Conservation (phyloP, 2,113 vertebrate species). For the Cephalopterus ornatus region DNA sequence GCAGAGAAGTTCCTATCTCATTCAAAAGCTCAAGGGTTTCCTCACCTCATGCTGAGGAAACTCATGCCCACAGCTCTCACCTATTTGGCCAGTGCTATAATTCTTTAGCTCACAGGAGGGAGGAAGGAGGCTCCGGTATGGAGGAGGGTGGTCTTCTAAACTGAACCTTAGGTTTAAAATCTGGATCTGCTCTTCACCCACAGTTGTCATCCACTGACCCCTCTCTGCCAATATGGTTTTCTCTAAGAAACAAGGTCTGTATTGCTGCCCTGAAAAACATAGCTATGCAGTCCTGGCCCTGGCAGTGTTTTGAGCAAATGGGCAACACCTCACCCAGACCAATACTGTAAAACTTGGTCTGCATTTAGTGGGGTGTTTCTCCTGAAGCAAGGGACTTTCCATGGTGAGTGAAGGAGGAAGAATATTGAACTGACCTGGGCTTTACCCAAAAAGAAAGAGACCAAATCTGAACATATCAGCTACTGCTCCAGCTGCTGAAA, state of each 20-base stretch:
- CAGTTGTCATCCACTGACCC: background rate
- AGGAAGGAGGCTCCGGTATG: background rate
- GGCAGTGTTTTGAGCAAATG: background rate
- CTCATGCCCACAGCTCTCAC: background rate
- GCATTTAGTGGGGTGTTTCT: background rate
- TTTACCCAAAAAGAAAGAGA: background rate
- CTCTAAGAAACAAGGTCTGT: background rate
- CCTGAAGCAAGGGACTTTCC: background rate
- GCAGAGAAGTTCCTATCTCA: background rate
- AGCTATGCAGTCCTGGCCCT: background rate
- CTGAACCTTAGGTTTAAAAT: background rate
- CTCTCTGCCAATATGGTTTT: background rate
- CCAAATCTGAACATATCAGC: background rate
- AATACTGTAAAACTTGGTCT: background rate
- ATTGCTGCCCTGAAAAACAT: background rate
- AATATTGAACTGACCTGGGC: background rate
- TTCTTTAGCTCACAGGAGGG: background rate
- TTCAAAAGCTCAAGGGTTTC: background rate
- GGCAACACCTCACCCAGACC: background rate
- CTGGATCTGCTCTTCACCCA: background rate
- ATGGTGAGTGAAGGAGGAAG: background rate
- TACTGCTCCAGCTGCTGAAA: background rate
- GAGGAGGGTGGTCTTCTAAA: background rate
- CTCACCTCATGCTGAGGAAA: background rate
- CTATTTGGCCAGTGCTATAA: background rate